These are phyloP conservation scores for Ricordea florida DNA, from an alignment of 92 coral and sea anemone species.

Conservation along the genomic window DNA sequence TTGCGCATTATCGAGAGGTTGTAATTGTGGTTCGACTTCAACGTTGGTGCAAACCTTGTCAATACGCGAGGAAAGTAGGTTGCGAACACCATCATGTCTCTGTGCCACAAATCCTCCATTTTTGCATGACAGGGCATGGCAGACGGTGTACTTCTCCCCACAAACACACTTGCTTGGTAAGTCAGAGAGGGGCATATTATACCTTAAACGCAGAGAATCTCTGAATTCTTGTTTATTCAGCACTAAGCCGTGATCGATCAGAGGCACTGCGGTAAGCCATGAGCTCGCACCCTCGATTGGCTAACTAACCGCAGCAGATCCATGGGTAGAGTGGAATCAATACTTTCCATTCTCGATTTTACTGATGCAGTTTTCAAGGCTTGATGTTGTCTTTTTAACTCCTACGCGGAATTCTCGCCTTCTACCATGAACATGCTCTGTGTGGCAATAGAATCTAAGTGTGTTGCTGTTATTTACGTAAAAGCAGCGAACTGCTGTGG, in stretches of 20 bases:
- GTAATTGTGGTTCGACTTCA: too few relatives aligned
- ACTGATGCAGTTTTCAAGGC: conserved; percentile 20
- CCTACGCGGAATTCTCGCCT: conserved; percentile 27
- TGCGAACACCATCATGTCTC: too few relatives aligned
- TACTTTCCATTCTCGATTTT: conserved; percentile 35
- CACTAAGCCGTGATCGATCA: conserved; percentile 23
- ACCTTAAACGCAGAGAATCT: conserved; percentile 26
- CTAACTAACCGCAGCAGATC: conserved; percentile 20
- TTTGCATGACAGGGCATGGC: too few relatives aligned
- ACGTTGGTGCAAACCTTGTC: too few relatives aligned
- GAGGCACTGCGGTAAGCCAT: conserved; percentile 40
- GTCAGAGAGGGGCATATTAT: not conserved
- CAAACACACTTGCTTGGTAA: too few relatives aligned
- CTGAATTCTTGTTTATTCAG: conserved; percentile 43
- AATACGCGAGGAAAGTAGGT: too few relatives aligned
- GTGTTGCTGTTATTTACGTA: conserved; percentile 46
- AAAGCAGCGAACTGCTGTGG: conserved; percentile 55
- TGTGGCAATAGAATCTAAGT: conserved; percentile 37
- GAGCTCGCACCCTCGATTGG: conserved; percentile 40
- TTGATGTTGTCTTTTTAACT: conserved; percentile 40
- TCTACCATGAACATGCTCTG: conserved; percentile 31
- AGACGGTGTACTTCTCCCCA: not conserved
- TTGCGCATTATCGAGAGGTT: too few relatives aligned
- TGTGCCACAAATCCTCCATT: too few relatives aligned
- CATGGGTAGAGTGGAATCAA: conserved; percentile 36